A percentile compares a stretch with the other conserved stretches of the same genome.
These are phyloP conservation scores for Conus ventricosus DNA, from an alignment of 1,140 invertebrate genomes.

Conservation along the genomic window DNA sequence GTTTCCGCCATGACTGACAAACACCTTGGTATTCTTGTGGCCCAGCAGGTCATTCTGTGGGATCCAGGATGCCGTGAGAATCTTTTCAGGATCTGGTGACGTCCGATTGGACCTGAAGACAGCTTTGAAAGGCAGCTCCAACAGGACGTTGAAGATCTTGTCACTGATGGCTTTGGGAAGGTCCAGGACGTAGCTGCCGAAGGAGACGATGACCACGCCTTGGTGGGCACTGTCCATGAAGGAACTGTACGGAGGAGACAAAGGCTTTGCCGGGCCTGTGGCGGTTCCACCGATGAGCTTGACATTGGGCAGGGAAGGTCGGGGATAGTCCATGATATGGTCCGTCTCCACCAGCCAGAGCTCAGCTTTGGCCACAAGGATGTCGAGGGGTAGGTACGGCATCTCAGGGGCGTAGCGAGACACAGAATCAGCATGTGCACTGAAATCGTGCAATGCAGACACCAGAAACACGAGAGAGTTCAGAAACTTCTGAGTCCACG, in stretches of 20 bases:
- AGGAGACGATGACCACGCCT: constrained; percentile 50
- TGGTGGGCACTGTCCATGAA: constrained; percentile 41
- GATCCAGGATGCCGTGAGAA: constrained; percentile 39
- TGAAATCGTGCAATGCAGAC: not conserved
- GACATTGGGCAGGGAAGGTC: constrained; percentile 49
- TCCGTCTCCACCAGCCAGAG: constrained; percentile 51
- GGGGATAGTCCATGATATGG: constrained; percentile 51
- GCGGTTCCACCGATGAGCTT: constrained; percentile 54
- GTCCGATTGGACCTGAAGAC: constrained; percentile 35
- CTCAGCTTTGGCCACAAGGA: constrained; percentile 27
- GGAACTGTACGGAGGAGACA: constrained; percentile 28
- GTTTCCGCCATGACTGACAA: constrained; percentile 85
- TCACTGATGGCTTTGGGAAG: constrained; percentile 18
- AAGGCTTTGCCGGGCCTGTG: constrained; percentile 28
- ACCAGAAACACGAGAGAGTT: not conserved
- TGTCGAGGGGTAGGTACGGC: not conserved
- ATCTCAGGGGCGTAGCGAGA: constrained; percentile 23
- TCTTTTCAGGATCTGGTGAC: constrained; percentile 33
- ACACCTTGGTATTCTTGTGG: constrained; percentile 74
- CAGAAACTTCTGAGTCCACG: constrained; percentile 23
- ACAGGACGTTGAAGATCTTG: constrained; percentile 38
- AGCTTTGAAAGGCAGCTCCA: constrained; percentile 26
- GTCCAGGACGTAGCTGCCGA: constrained; percentile 41
- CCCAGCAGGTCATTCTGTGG: constrained; percentile 46
- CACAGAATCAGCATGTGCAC: not conserved